Evolutionary conservation across 2,113 vertebrate genomes (phyloP).

Genomic region (Ursus arctos): DNA sequence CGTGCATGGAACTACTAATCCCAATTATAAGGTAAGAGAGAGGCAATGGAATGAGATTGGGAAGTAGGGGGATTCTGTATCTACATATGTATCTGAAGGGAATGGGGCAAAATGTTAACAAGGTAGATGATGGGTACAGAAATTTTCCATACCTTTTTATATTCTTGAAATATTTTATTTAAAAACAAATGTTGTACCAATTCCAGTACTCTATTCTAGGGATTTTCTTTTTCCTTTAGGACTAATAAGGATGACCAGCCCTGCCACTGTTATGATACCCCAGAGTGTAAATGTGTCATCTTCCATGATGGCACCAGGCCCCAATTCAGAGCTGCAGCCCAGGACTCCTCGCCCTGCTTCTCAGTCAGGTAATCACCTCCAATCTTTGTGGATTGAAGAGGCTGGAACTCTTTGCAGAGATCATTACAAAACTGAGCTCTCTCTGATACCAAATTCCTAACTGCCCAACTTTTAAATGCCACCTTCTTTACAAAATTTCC

Average conservation of each 20-base stretch:
- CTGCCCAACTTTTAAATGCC: slow-evolving; percentile 5
- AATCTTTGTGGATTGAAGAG: neutral
- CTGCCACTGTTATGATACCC: slow-evolving; percentile 93
- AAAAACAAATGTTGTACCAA: slow-evolving; percentile 53
- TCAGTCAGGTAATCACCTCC: slow-evolving; percentile 92
- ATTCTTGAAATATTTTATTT: slow-evolving; percentile 60
- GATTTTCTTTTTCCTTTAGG: slow-evolving; percentile 82
- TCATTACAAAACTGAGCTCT: slow-evolving; percentile 29
- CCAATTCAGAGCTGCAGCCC: slow-evolving; percentile 94
- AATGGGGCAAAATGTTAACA: neutral
- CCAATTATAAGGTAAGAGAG: neutral
- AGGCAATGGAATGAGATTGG: slow-evolving; percentile 11
- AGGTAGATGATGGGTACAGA: neutral
- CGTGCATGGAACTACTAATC: neutral
- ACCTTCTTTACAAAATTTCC: slow-evolving; percentile 15
- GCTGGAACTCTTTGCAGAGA: neutral
- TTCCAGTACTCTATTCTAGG: slow-evolving; percentile 54
- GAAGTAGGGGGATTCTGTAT: neutral
- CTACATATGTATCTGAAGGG: neutral
- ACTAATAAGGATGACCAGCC: slow-evolving; percentile 94
- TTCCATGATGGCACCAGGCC: slow-evolving; percentile 91
- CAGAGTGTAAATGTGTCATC: slow-evolving; percentile 92
- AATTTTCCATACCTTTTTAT: slow-evolving; percentile 34
- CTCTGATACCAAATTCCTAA: slow-evolving; percentile 27
- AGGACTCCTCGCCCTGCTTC: slow-evolving; percentile 93